Evolutionary conservation across 1,140 invertebrate genomes (phyloP).

Genomic region (Hylaeus volcanicus): DNA sequence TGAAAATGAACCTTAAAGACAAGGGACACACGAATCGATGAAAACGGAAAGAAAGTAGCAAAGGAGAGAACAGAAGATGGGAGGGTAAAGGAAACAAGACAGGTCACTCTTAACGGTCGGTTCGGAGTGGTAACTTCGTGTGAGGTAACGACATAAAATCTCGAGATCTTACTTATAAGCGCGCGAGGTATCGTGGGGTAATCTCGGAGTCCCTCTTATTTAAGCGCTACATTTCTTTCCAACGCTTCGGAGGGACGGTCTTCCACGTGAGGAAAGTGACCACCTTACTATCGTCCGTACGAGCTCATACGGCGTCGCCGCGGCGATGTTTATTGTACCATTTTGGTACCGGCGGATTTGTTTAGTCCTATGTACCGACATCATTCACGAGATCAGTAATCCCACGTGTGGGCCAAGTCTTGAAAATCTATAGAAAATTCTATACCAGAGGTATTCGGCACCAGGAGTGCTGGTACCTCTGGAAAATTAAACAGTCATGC

Average conservation of each 20-base stretch:
- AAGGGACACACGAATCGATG: conserved; percentile 5
- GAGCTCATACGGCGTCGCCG: conserved; percentile 53
- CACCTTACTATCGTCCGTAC: conserved; percentile 63
- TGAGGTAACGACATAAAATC: conserved; percentile 74
- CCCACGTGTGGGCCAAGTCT: conserved; percentile 47
- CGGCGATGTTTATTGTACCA: conserved; percentile 63
- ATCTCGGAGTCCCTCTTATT: conserved; percentile 65
- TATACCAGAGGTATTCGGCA: conserved; percentile 28
- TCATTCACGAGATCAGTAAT: conserved; percentile 12
- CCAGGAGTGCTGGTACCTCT: neutral
- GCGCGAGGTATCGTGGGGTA: conserved; percentile 58
- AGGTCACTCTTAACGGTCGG: conserved; percentile 53
- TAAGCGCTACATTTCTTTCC: conserved; percentile 69
- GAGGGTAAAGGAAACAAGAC: neutral
- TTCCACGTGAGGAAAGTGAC: conserved; percentile 57
- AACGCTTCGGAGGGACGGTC: conserved; percentile 25
- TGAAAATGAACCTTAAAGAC: too few species aligned
- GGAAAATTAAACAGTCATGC: too few species aligned
- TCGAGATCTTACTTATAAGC: conserved; percentile 70
- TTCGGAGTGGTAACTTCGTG: conserved; percentile 63
- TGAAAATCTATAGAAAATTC: conserved; percentile 51
- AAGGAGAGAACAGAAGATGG: neutral
- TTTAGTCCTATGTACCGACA: conserved; percentile 56
- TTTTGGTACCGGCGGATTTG: conserved; percentile 59
- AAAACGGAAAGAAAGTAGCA: neutral